A percentile compares a stretch with the other conserved stretches of the same genome.
These are phyloP conservation scores for Lycodopsis pacificus DNA, from an alignment of 2,797 vertebrate species.

Conservation along the genomic window DNA sequence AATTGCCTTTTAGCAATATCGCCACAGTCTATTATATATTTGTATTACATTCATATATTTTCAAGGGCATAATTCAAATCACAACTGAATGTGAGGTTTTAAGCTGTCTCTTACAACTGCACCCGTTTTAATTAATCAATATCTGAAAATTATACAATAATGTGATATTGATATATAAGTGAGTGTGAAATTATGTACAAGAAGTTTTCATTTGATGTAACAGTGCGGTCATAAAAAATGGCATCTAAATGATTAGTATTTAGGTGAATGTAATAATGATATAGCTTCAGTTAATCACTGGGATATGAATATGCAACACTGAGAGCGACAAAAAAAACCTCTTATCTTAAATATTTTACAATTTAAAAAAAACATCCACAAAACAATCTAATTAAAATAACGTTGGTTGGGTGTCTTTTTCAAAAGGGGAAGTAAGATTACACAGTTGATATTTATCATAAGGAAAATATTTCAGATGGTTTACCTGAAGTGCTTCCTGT, in stretches of 20 bases:
- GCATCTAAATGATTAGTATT: neutral
- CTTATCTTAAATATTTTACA: neutral
- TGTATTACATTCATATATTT: neutral
- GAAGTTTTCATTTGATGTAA: neutral
- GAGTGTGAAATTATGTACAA: neutral
- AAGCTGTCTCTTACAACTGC: neutral
- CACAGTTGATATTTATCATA: neutral
- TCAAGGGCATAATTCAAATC: neutral
- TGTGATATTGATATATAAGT: neutral
- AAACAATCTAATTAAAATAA: neutral
- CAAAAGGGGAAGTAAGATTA: neutral
- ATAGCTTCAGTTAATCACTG: neutral
- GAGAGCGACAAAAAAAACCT: neutral
- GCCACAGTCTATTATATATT: neutral
- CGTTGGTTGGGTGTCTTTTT: neutral
- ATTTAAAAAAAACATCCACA: neutral
- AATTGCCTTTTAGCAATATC: neutral
- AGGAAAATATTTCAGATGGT: neutral
- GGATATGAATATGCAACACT: neutral
- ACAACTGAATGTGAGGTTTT: neutral
- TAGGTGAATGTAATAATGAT: neutral
- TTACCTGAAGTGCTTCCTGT: conserved; percentile 59
- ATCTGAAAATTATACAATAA: neutral
- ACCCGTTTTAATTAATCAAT: neutral
- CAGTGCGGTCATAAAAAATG: neutral